Base-by-base conservation (phyloP, 1,140 invertebrate species). In the Cyphomyrmex costatus region DNA sequence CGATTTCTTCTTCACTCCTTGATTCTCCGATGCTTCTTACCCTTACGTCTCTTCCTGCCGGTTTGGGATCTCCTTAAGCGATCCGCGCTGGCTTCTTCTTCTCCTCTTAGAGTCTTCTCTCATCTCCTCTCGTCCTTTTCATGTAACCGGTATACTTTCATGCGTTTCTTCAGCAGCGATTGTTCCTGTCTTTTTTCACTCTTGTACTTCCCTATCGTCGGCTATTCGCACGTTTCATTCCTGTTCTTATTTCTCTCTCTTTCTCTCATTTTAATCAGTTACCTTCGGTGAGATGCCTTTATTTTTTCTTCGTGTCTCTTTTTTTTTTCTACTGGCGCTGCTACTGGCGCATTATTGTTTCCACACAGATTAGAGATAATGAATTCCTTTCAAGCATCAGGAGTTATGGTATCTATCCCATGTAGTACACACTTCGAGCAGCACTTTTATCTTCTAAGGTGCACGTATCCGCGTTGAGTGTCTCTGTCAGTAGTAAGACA, bases 321-420 rank as follows among this genome's bases (percentile, higher is more conserved):
- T 82, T 49, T 51, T 61, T n/a, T 82, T 49, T 68, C 82, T 36
- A 33, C 46, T 30, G 30, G 53, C 71, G 46, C 76, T 73, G 46
- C 56, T 66, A 68, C 56, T 51, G 80, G 65, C 71, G 71, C 76
- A 71, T 83, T 91, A 92, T 92, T 92, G 89, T 92, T 90, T 91
- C 85, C 76, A 42, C 2, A 7, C 7, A 92, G 92, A 92, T 92
- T 89, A 91, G 80, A 91, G 92, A 92, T 92, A 91, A 92, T 86
- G 80, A 91, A 92, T 90, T 86, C 86, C 84, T 88, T 80, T 91
- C 70, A 77, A 60, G 65, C 51, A 49, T 53, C 71, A 78, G 78
- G 88, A 92, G 91, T 92, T 92, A 92, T 89, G 77, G 73, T 92
- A 85, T 91, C 89, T 92, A 86, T 91, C 61, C 87, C 83, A 89